phyloP scores from a whole-genome alignment of 1,140 invertebrate species.

The Batillaria attramentaria region DNA sequence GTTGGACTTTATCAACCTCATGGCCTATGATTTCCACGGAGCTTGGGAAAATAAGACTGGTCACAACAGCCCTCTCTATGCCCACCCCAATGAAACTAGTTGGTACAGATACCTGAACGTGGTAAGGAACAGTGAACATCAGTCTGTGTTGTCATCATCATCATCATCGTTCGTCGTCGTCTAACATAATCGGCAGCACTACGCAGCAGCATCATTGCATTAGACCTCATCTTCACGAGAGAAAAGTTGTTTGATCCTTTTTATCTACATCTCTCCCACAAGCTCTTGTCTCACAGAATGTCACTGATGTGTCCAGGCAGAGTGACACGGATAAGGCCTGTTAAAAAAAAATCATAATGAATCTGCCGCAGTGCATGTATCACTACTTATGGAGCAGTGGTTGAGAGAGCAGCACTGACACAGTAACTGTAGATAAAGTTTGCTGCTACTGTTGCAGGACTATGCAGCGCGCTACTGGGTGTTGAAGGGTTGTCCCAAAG shows the following conservation, averaged over 20 bases:
- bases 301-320: not conserved
- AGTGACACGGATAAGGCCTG: not conserved
- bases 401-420: too few relatives aligned
- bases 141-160: too few relatives aligned
- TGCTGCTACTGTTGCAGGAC: too few relatives aligned
- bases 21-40: conserved; percentile 75
- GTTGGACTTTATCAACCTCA: conserved; percentile 90
- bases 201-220: too few relatives aligned
- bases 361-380: not conserved
- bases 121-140: too few relatives aligned
- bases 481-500: conserved; percentile 87
- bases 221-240: not conserved
- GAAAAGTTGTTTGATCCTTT: not conserved
- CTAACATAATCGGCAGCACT: not conserved
- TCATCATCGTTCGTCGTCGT: not conserved
- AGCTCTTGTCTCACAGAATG: not conserved
- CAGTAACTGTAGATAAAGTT: too few relatives aligned
- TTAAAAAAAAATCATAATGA: too few relatives aligned
- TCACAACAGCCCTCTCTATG: conserved; percentile 51
- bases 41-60: conserved; percentile 47
- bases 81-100: conserved; percentile 43
- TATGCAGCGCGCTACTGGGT: conserved; percentile 52
- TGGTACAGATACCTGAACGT: conserved; percentile 33
- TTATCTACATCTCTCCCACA: not conserved
- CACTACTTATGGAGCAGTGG: not conserved